A percentile compares a stretch with the other conserved stretches of the same genome.
These are phyloP conservation scores for Drosophila nr. fundita DNA, from an alignment of 2,888 invertebrate species.

Conservation along the genomic window DNA sequence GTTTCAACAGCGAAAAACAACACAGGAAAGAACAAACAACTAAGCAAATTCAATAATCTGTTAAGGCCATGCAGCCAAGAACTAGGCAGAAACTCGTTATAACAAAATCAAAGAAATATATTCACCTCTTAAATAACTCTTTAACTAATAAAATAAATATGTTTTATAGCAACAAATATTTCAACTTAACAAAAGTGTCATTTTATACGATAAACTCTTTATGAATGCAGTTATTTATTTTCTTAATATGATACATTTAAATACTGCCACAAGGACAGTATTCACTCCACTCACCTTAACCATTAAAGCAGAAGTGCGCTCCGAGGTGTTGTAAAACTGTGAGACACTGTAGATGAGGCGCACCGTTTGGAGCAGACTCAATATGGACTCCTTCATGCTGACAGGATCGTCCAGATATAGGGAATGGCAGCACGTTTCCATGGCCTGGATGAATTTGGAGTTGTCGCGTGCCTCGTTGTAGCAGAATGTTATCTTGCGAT, in stretches of 20 bases:
- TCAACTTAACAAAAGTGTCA: background rate
- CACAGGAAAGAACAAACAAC: background rate
- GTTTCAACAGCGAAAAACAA: background rate
- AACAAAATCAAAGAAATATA: background rate
- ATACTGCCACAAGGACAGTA: constrained; percentile 36
- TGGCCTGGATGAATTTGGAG: constrained; percentile 96
- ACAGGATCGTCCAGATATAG: constrained; percentile 96
- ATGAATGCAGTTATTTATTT: background rate
- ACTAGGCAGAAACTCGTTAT: background rate
- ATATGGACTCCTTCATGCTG: constrained; percentile 95
- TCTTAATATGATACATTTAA: background rate
- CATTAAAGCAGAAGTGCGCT: constrained; percentile 97
- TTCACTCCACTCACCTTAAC: constrained; percentile 89
- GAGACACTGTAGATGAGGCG: constrained; percentile 97
- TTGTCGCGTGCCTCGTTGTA: constrained; percentile 98
- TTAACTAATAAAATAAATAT: background rate
- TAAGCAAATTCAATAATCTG: background rate
- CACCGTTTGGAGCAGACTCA: constrained; percentile 95
- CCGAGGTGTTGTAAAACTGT: constrained; percentile 97
- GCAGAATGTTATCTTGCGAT: constrained; percentile 96
- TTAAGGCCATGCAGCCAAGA: background rate
- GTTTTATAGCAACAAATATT: background rate
- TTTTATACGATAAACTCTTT: background rate
- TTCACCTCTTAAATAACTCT: background rate
- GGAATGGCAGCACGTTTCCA: constrained; percentile 97